phyloP scores from a whole-genome alignment of 2,797 vertebrate genomes.

The Sciurus vulgaris region DNA sequence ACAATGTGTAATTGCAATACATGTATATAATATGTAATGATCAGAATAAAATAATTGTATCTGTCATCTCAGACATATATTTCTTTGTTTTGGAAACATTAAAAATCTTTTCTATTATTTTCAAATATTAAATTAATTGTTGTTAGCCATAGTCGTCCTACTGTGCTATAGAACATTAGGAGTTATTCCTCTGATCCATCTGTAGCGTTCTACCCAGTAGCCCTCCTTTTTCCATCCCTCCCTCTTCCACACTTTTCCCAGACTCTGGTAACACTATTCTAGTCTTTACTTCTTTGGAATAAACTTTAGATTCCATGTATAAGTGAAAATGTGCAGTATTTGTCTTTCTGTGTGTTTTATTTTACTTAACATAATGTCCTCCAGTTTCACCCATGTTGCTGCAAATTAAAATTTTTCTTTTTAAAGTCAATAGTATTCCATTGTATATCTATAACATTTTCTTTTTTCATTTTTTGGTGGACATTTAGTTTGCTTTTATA shows the following conservation, averaged over 20 bases:
- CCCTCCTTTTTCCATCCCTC: neutral
- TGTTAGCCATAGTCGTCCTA: neutral
- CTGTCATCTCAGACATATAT: neutral
- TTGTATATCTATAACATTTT: neutral
- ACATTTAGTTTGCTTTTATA: neutral
- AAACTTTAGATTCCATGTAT: neutral
- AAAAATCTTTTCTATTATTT: neutral
- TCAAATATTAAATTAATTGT: neutral
- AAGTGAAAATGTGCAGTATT: neutral
- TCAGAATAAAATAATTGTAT: neutral
- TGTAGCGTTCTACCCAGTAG: neutral
- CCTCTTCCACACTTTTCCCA: no score
- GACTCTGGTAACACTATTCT: neutral
- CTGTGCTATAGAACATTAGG: neutral
- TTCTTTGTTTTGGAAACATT: neutral
- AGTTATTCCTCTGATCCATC: neutral
- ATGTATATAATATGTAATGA: neutral
- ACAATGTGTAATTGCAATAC: neutral
- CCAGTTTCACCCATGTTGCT: neutral
- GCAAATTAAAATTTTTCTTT: neutral
- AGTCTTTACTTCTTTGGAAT: neutral
- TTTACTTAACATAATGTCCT: neutral
- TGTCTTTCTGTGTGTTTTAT: neutral
- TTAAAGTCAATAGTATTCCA: neutral
- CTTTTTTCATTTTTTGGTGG: neutral